Base-by-base conservation (phyloP, 2,888 invertebrate genomes). In the Barypeithes pellucidus region DNA sequence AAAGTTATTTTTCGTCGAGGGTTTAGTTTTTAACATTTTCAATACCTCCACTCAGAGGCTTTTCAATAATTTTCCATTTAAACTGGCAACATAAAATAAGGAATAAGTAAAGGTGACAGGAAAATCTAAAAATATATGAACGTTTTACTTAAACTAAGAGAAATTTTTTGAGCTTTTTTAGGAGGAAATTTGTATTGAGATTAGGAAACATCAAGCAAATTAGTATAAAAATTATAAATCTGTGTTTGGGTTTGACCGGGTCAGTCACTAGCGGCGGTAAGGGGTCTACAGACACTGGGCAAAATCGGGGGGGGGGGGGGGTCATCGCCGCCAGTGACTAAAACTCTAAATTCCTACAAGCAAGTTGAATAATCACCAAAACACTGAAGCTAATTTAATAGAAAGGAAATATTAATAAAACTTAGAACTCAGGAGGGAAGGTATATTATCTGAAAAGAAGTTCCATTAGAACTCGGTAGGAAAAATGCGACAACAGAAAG, bases 11-110 rank as follows among this genome's bases (percentile, higher is more conserved):
- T 43, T 68, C 60, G 45, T 24, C 63, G 59, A 68, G 39, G 73
- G 63, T 59, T 73, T 54, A 73, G 63, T 73, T 73, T 65, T 68
- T 73, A 73, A 68, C 73, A 73, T 68, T 43, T 67, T 63, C 73
- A 67, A 57, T 62, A 72, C 47, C 54, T 52, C 36, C 54, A 43
- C 62, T 54, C 29, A 11, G 43, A 68, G 52, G 68, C 68, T 33
- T 73, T 73, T 50, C 68, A 68, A 68, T 29, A 29, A 29, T 29
- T 8, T 73, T 68, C 54, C 47, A 43, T 68, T 67, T 63, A 50
- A 52, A 59, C 16, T 43, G 22, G 24, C 18, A 29, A 29, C 41
- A 29, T 43, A 57, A 65, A 65, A n/a, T n/a, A n/a, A 36, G 41
- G 57, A 71, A 59, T 65, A 65, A 45, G 45, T 50, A 45, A 39